Percentiles rank a stretch among this genome's conserved stretches.
Conservation (phyloP, 2,797 vertebrate species). For the Enteromius radiatus region DNA sequence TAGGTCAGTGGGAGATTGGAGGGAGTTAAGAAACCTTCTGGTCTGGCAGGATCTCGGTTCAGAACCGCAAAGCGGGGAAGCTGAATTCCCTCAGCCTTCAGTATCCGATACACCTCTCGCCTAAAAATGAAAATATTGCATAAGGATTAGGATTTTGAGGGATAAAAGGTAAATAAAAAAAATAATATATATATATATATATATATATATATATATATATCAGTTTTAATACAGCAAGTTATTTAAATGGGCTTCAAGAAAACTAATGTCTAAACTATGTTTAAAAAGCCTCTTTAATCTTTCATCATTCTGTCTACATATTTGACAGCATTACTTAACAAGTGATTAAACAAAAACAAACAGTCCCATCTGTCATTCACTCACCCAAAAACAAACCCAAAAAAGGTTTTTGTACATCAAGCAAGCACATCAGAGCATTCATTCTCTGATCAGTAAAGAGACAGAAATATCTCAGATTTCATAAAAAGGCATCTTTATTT, state of each 20-base stretch:
- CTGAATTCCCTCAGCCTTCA: constrained; percentile 88
- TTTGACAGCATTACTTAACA: not conserved
- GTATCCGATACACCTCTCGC: constrained; percentile 88
- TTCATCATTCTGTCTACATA: not conserved
- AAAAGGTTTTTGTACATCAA: not conserved
- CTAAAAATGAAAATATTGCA: constrained; percentile 61
- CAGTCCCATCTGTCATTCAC: not conserved
- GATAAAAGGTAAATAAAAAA: not conserved
- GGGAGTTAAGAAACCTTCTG: constrained; percentile 79
- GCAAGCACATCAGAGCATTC: not conserved
- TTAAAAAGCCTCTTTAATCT: not conserved
- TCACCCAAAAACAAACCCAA: not conserved
- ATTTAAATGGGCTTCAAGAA: not conserved
- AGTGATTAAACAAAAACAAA: not conserved
- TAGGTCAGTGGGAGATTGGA: not conserved
- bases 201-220: too few relatives aligned
- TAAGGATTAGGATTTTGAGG: not conserved
- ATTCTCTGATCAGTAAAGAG: not conserved
- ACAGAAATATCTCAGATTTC: not conserved
- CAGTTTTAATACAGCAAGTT: not conserved
- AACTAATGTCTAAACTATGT: not conserved
- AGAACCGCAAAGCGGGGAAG: constrained; percentile 89
- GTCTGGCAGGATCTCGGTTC: constrained; percentile 87
- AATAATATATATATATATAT: too few relatives aligned
- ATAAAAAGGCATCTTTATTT: not conserved